Base-by-base conservation (phyloP, 1,140 invertebrate species). In the Paraescarpia echinospica region DNA sequence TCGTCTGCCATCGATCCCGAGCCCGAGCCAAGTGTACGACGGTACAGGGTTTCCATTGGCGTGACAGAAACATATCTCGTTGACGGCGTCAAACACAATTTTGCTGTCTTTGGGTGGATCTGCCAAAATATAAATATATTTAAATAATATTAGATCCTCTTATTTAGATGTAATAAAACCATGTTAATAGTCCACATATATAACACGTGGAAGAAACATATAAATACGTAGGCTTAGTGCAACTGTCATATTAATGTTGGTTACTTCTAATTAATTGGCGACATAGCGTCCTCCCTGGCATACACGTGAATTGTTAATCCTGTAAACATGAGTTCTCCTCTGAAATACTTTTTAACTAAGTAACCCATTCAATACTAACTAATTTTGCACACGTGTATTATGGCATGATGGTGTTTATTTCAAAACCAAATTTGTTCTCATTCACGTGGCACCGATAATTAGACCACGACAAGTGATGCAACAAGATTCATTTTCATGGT, bases 71-170 rank as follows among this genome's bases (percentile, higher is more conserved):
- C 35, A 90, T 31, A 9, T 90, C 34, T 90, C 90, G 14, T 34
- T 33, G 90, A 41, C 90, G 35, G 34, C 35, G 90, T 90, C 90
- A 41, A 35, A 90, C 90, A n/a, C 34, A n/a, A 90, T 90, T 41
- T 90, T 90, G 6, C 90, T 41, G 27, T 90, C 90, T 41, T n/a
- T 18, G 35, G 90, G 90, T 31, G 90, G 90, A 90, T 90, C 90
- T 90, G n/a, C 14, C 35, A 77, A 4, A 41, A 77, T n/a, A 77
- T 12, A 77, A 31, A 77, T 2, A 77, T 4, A 77, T 77, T 1
- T 6, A 27, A 12, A 4, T 77, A 77, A 9, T 51, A 51, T 1
- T 51, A 18, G 14, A 18, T 2, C 27, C 12, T 27, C 22, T 77
- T 14, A 27, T 77, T 31, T 18, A 18, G 4, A 77, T 27, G 22